A percentile compares a stretch with the other conserved stretches of the same genome.
Conservation (phyloP, 2,888 invertebrate genomes). For the Agrotis clavis region DNA sequence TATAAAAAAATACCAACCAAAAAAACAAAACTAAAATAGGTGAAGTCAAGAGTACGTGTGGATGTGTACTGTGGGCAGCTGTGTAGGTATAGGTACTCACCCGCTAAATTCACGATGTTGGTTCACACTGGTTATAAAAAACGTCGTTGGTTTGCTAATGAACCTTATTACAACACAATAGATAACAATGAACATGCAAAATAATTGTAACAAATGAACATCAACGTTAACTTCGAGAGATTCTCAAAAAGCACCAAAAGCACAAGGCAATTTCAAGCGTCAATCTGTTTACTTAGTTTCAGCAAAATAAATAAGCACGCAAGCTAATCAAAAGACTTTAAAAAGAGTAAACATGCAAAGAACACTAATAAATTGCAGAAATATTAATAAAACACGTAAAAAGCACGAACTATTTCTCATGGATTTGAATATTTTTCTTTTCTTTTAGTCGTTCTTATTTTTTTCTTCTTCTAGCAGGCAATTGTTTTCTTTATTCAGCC, state of each 20-base stretch:
- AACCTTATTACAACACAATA: neutral
- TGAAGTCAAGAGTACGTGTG: too few species aligned
- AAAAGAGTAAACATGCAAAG: neutral
- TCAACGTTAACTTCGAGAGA: neutral
- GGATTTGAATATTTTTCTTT: constrained; percentile 15
- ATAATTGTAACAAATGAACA: neutral
- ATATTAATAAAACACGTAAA: neutral
- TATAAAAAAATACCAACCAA: too few species aligned
- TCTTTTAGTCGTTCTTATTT: neutral
- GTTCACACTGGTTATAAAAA: neutral
- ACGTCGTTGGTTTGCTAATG: neutral
- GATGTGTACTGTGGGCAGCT: too few species aligned
- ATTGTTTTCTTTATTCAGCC: constrained; percentile 36
- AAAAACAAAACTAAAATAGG: too few species aligned
- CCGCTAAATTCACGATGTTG: neutral
- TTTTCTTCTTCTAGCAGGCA: neutral
- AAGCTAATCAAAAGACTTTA: neutral
- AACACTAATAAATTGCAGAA: neutral
- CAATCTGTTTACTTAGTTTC: neutral
- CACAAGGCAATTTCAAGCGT: too few species aligned
- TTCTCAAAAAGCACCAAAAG: too few species aligned
- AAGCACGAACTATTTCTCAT: neutral
- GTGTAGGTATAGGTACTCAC: neutral
- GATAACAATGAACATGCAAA: constrained; percentile 2
- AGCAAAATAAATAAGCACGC: neutral